A percentile compares a stretch with the other conserved stretches of the same genome.
Conservation (phyloP, 2,113 vertebrate species). For the Camarhynchus parvulus region DNA sequence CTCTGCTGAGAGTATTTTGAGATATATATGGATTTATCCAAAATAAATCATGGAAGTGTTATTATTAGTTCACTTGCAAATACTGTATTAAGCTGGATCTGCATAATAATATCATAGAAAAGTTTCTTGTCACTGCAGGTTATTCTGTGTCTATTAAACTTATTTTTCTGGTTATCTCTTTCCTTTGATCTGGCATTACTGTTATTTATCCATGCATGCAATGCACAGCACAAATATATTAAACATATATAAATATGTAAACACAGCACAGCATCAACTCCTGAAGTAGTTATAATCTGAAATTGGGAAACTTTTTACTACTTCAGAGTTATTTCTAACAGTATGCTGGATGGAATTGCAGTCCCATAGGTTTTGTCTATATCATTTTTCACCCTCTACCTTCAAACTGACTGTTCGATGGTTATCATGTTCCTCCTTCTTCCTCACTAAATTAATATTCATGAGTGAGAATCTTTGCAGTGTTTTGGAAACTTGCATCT, state of each 20-base stretch:
- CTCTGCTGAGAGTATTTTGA: conserved; percentile 70
- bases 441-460: not conserved
- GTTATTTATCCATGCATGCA: not conserved
- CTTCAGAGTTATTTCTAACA: not conserved
- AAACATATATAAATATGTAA: not conserved
- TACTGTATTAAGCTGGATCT: conserved; percentile 20
- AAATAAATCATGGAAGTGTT: conserved; percentile 70
- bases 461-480: not conserved
- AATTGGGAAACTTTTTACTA: not conserved
- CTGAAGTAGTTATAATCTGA: not conserved
- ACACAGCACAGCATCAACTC: not conserved
- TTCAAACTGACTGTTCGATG: not conserved
- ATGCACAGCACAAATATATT: not conserved
- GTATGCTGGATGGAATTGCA: not conserved
- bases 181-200: not conserved
- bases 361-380: not conserved
- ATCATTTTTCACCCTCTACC: not conserved
- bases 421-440: not conserved
- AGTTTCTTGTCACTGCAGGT: conserved; percentile 4
- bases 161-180: conserved; percentile 17
- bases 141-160: not conserved
- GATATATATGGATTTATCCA: conserved; percentile 67
- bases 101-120: conserved; percentile 38
- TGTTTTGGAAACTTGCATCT: not conserved
- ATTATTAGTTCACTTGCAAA: conserved; percentile 70